Percentiles rank a stretch among this genome's conserved stretches.
These are phyloP conservation scores for Parauchenoglanis ngamensis DNA, from an alignment of 2,797 vertebrate genomes.

Conservation along the genomic window DNA sequence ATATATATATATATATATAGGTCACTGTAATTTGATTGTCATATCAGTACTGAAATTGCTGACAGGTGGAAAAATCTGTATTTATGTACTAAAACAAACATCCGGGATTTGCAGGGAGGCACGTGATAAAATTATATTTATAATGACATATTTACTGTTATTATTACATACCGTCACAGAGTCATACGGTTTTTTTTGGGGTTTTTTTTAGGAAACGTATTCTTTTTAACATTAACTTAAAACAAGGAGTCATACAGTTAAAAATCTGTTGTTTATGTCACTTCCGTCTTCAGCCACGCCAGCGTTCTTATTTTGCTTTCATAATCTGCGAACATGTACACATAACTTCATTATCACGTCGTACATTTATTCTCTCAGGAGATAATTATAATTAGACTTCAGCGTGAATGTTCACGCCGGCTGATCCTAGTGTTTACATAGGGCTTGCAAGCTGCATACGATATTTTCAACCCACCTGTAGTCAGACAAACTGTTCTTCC, in stretches of 20 bases:
- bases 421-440: constrained; percentile 5
- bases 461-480: constrained; percentile 4
- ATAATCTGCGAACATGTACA: not conserved
- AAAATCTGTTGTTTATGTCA: not conserved
- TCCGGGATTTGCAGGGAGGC: not conserved
- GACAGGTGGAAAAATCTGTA: not conserved
- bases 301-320: constrained; percentile 67
- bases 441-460: not conserved
- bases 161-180: not conserved
- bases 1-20: no score
- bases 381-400: not conserved
- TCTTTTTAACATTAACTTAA: no score
- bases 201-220: not conserved
- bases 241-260: not conserved
- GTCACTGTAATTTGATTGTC: not conserved
- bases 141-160: not conserved
- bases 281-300: constrained; percentile 1
- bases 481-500: not conserved
- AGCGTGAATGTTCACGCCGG: not conserved
- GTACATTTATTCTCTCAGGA: not conserved
- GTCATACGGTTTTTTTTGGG: no score
- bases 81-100: not conserved
- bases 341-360: not conserved
- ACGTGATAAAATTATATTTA: not conserved
- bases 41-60: not conserved